These are phyloP conservation scores for Hylia prasina DNA, from an alignment of 2,113 vertebrate genomes.

Conservation along the genomic window DNA sequence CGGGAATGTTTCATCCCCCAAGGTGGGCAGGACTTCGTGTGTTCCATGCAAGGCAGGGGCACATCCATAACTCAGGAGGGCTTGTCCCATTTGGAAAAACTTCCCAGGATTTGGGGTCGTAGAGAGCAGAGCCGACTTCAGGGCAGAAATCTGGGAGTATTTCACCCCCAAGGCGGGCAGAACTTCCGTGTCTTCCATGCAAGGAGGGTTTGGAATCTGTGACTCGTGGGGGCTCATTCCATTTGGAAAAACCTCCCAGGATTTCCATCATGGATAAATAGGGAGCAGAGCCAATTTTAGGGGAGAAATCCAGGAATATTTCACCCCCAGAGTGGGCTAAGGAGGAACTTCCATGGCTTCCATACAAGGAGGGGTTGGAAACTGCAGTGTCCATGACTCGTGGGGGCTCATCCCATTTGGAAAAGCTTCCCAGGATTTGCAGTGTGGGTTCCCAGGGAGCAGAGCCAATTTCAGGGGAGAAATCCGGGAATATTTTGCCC, in stretches of 20 bases:
- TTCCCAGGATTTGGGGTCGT: no score
- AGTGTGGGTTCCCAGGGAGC: fast-evolving
- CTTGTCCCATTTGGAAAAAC: no score
- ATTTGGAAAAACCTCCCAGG: background rate
- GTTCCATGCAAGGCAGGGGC: background rate
- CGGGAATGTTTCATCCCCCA: background rate
- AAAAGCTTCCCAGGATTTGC: background rate
- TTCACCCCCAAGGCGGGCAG: background rate
- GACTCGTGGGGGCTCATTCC: no score
- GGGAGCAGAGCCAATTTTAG: background rate
- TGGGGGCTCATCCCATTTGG: background rate
- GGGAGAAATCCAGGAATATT: background rate
- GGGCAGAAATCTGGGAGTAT: background rate
- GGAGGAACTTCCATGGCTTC: background rate
- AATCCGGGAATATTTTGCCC: background rate
- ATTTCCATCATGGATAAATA: background rate
- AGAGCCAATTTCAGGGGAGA: background rate
- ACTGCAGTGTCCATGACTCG: fast-evolving
- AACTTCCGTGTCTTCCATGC: no score
- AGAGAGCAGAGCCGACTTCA: background rate
- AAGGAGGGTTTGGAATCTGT: no score
- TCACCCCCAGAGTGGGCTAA: background rate
- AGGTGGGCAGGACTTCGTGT: fast-evolving
- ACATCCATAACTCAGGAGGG: no score
- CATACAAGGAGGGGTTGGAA: background rate